These are phyloP conservation scores for Drosophila pachea DNA, from an alignment of 1,140 invertebrate genomes.

Conservation along the genomic window DNA sequence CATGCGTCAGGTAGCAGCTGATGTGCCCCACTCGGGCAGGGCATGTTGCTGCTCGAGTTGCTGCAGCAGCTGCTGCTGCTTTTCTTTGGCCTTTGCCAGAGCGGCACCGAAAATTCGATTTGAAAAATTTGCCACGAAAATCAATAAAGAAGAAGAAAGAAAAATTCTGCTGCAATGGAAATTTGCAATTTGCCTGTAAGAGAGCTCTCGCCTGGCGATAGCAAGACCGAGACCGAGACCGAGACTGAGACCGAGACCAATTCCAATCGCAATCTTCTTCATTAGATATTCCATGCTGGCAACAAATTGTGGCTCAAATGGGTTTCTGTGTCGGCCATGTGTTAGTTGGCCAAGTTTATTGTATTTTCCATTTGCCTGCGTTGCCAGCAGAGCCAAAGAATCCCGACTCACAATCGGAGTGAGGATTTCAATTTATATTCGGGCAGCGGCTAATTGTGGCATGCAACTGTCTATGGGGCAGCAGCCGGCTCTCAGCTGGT, in stretches of 20 bases:
- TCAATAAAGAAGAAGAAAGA: conserved; percentile 54
- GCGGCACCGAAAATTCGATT: conserved; percentile 15
- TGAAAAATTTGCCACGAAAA: conserved; percentile 57
- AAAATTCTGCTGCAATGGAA: conserved; percentile 17
- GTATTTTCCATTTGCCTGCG: conserved; percentile 45
- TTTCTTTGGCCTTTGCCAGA: neutral
- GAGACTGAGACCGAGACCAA: no score
- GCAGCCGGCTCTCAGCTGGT: conserved; percentile 18
- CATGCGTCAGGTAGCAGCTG: no score
- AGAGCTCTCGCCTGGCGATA: no score
- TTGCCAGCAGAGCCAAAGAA: no score
- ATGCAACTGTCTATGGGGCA: conserved; percentile 22
- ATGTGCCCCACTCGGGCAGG: no score
- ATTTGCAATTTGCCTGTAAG: no score
- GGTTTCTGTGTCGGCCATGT: conserved; percentile 48
- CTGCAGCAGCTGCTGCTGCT: no score
- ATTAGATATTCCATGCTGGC: conserved; percentile 61
- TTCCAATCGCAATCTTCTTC: conserved; percentile 20
- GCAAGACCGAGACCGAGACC: no score
- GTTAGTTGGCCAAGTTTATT: conserved; percentile 62
- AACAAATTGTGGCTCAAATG: conserved; percentile 44
- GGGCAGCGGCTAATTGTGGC: conserved; percentile 50
- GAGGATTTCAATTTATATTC: conserved; percentile 32
- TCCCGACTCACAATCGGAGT: conserved; percentile 10
- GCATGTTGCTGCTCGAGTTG: no score